Base-by-base conservation (phyloP, 2,888 invertebrate genomes). In the Cepaea hortensis region DNA sequence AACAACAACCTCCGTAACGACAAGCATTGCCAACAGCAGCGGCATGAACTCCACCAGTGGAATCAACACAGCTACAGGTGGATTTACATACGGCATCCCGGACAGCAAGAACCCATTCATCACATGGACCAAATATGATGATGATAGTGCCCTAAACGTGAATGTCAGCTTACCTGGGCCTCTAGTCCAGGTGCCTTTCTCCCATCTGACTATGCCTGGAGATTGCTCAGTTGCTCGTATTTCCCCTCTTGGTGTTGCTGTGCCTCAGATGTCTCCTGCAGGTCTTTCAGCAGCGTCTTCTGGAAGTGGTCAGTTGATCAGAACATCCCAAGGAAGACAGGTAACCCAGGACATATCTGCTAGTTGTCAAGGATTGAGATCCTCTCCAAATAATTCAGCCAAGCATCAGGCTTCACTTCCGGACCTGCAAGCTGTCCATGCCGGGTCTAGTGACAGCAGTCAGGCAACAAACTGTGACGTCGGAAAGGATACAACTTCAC, bases 121-220 rank as follows among this genome's bases (percentile, higher is more conserved):
- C 18, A 87, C 87, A 1, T 87, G 87, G 87, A 87, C 87, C 61
- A 87, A 87, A 35, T 87, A 84, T 73, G 87, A 87, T 73, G 87
- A 86, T 61, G 82, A 84, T 62, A 73, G 35, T 65, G 80, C 62
- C 7, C 79, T 23, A 48, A 61, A 73, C 6, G 35, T 84, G 11
- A 77, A 62, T 70, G 13, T 81, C 9, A 18, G 77, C 18, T 73
- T 87, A 3, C 84, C 87, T 23, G 75, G 80, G 35, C 65, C 81
- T 20, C 87, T 87, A 2, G 87, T 81, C 46, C 13, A 84, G 11
- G 65, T 83, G 35, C 84, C 87, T n/a, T 87, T 87, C 62, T 81
- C 84, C 18, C 82, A 81, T 4, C 72, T 87, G 2, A 35, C 84
- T 3, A 81, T 87, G 11, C 75, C 87, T 15, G 72, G 77, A n/a